phyloP scores from a whole-genome alignment of 2,797 vertebrate species.

The Bryconaethiops microstoma region DNA sequence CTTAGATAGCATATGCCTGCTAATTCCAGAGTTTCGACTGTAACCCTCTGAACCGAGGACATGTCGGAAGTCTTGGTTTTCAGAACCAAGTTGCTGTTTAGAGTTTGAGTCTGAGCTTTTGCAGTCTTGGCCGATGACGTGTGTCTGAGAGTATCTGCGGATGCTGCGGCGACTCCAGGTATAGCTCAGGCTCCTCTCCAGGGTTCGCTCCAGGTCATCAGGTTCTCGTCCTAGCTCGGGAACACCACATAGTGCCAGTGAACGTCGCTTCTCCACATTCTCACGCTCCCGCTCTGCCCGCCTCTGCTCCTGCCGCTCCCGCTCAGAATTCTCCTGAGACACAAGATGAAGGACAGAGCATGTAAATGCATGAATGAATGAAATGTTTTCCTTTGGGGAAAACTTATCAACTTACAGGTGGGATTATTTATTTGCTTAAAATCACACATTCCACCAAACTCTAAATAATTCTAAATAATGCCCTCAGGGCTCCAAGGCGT shows the following conservation, averaged over 20 bases:
- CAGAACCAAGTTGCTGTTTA: slow-evolving; percentile 13
- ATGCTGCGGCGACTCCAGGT: slow-evolving; percentile 75
- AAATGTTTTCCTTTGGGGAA: background rate
- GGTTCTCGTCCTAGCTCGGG: slow-evolving; percentile 61
- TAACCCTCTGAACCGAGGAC: slow-evolving; percentile 8
- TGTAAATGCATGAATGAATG: background rate
- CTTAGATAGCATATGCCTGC: slow-evolving; percentile 8
- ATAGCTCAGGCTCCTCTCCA: slow-evolving; percentile 77
- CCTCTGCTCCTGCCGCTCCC: slow-evolving; percentile 80
- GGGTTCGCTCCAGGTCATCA: slow-evolving; percentile 79
- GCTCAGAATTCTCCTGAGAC: slow-evolving; percentile 79
- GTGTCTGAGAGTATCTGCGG: slow-evolving; percentile 64
- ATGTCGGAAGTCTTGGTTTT: slow-evolving; percentile 8
- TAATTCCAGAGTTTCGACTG: background rate
- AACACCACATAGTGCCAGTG: slow-evolving; percentile 74
- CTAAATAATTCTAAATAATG: no score
- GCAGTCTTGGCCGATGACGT: slow-evolving; percentile 42
- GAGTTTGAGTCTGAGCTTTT: slow-evolving; percentile 36
- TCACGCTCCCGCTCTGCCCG: slow-evolving; percentile 76
- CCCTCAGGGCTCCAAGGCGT: no score
- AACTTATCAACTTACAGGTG: no score
- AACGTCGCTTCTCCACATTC: slow-evolving; percentile 78
- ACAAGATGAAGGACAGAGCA: background rate
- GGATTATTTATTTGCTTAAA: no score
- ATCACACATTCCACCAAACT: no score